Evolutionary conservation across 2,888 invertebrate species (phyloP), one percentile per base, ranked within the genome.

Genomic region (Sphinx pinastri): DNA sequence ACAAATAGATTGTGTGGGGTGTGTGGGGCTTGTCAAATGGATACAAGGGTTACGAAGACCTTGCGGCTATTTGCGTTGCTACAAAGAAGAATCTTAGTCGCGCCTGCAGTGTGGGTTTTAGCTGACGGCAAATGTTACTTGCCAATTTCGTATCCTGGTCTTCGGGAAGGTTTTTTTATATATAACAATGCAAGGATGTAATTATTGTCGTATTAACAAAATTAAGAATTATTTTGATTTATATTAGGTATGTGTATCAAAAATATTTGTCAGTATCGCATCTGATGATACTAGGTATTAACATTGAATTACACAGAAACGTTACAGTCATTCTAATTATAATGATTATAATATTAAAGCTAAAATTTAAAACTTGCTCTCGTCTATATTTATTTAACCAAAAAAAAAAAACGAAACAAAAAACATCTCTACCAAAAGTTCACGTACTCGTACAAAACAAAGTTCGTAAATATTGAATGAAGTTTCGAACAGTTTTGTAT

Each of bases 1-100:
- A 91, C 91, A 92, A 92, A 92, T 92, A 89, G 89, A 90, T 91
- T 87, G 86, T 88, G 86, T 79, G 83, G 79, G 79, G 85, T 83
- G 85, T 86, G 79, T 79, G 79, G 75, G 81, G 79, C 82, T 88
- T 87, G 88, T 90, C 91, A 91, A 90, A 91, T 82, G 79, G 78
- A 85, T 84, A 83, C 81, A 82, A 82, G 83, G 85, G 80, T 79
- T 77, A 75, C 66, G 71, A 70, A 74, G 71, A 75, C 79, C 84
- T 82, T 76, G 74, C 70, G 90, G 91, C 89, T 85, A 87, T 86
- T 74, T 78, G 83, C 82, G 78, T 52, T 59, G 14, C 60, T 54
- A 69, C 38, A 63, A 69, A 69, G 60, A 31, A 16, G 2, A 68
- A 63, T 45, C 52, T 10, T 69, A 54, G 80, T 81, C 82, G 81